These are phyloP conservation scores for Schizopygopsis malacanthus DNA, from an alignment of 2,797 vertebrate species.

Conservation along the genomic window DNA sequence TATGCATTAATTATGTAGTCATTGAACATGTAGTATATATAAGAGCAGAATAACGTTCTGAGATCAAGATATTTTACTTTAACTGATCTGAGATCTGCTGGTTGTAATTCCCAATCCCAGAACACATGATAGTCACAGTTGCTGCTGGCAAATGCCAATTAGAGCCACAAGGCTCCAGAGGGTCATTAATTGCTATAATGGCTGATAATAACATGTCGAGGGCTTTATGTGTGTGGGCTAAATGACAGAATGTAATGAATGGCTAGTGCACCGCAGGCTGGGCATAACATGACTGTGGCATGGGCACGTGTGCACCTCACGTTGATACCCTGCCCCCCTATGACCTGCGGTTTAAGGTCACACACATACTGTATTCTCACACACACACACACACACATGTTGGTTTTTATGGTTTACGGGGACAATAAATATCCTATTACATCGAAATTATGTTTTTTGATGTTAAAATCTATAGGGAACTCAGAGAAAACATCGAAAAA, in stretches of 20 bases:
- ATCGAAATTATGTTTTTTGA: no score
- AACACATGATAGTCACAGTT: constrained; percentile 2
- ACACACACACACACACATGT: not conserved
- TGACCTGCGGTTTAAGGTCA: constrained; percentile 10
- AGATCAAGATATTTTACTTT: not conserved
- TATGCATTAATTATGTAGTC: not conserved
- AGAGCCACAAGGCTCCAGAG: constrained; percentile 3
- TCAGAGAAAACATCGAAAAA: no score
- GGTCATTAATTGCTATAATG: constrained; percentile 13
- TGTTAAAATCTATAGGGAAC: no score
- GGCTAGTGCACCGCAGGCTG: not conserved
- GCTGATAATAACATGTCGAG: constrained; percentile 12
- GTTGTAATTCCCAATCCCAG: constrained; percentile 1
- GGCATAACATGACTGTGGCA: not conserved
- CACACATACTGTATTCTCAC: not conserved
- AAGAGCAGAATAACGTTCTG: not conserved
- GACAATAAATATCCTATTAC: no score
- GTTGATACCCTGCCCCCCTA: not conserved
- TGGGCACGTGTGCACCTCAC: constrained; percentile 11
- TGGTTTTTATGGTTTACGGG: no score
- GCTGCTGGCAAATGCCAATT: not conserved
- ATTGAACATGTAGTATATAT: not conserved
- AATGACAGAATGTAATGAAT: constrained; percentile 10
- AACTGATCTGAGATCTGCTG: not conserved
- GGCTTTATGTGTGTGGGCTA: not conserved